Conservation (phyloP, 2,113 vertebrate species). For the Patagioenas fasciata region DNA sequence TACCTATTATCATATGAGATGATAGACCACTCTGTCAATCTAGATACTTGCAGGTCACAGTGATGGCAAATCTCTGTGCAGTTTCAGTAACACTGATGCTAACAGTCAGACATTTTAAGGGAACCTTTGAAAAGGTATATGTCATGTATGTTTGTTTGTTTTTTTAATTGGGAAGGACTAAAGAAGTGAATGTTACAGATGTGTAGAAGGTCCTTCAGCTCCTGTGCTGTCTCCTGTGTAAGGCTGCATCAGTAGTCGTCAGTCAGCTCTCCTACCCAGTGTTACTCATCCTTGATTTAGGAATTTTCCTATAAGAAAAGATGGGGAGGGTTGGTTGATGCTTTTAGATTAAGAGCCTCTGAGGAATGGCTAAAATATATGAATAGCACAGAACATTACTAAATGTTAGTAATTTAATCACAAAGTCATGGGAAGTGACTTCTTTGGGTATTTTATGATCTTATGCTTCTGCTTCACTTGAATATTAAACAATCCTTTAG, state of each 20-base stretch:
- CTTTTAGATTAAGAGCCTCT: background rate
- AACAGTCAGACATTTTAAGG: background rate
- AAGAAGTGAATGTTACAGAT: background rate
- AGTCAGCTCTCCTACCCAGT: background rate
- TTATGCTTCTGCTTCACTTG: background rate
- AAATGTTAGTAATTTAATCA: background rate
- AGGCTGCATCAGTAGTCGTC: background rate
- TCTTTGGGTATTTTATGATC: background rate
- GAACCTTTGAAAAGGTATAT: background rate
- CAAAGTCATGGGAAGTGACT: background rate
- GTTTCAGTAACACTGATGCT: background rate
- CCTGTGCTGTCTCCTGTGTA: background rate
- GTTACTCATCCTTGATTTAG: background rate
- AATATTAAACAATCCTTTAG: background rate
- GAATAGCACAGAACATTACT: background rate
- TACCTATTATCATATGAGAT: background rate
- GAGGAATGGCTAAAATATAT: background rate
- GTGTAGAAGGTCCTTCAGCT: background rate
- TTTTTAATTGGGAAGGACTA: background rate
- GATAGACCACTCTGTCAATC: background rate
- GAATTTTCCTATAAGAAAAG: background rate
- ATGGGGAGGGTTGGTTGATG: background rate
- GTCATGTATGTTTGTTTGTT: background rate
- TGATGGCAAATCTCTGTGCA: background rate
- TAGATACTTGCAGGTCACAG: background rate